These are phyloP conservation scores for Nyctibius bracteatus DNA, from an alignment of 2,113 vertebrate genomes.

Conservation along the genomic window DNA sequence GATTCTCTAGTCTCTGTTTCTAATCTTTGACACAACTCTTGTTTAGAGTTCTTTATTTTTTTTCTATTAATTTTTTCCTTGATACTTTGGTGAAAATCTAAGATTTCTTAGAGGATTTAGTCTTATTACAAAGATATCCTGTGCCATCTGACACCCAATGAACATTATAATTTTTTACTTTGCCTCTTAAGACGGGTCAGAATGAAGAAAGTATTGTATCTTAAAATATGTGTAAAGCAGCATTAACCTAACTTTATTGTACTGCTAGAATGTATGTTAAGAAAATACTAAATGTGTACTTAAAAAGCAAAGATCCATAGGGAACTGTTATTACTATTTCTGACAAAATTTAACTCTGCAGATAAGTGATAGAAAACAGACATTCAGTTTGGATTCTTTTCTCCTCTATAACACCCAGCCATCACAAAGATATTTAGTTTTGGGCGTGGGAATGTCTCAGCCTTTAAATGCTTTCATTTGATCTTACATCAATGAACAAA, in stretches of 20 bases:
- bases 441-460: neutral
- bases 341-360: neutral
- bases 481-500: neutral
- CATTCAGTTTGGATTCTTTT: neutral
- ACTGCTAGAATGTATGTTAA: rapidly evolving
- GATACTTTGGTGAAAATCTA: neutral
- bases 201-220: neutral
- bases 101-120: neutral
- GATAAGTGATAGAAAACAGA: neutral
- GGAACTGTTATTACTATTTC: neutral
- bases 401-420: neutral
- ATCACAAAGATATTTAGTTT: neutral
- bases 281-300: neutral
- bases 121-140: neutral
- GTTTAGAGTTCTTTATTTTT: neutral
- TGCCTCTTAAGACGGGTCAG: neutral
- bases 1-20: neutral
- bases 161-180: neutral
- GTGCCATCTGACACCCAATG: neutral
- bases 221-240: neutral
- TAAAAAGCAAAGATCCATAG: neutral
- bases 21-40: neutral
- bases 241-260: neutral
- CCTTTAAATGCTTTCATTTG: neutral
- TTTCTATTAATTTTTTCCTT: neutral